A percentile compares a stretch with the other conserved stretches of the same genome.
These are phyloP conservation scores for Parnassius smintheus DNA, from an alignment of 2,888 invertebrate genomes.

Conservation along the genomic window DNA sequence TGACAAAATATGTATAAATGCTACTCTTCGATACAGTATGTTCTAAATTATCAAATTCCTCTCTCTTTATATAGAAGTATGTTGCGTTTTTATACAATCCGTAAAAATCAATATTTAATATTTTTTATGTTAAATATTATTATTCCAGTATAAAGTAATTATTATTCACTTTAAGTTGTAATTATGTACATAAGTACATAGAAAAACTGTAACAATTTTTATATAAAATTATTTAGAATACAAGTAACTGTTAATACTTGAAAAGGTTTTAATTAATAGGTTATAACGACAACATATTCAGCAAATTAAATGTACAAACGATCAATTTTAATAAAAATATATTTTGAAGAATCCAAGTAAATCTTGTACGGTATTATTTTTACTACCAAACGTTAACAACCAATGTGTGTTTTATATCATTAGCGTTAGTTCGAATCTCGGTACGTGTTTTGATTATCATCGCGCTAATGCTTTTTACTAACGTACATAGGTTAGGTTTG, in stretches of 20 bases:
- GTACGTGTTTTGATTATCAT: not conserved
- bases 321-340: conserved; percentile 2
- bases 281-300: not conserved
- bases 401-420: conserved; percentile 10
- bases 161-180: conserved; percentile 1
- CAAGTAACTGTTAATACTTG: not conserved
- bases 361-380: not conserved
- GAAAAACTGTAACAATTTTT: not conserved
- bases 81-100: conserved; percentile 2
- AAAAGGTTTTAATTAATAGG: conserved; percentile 4
- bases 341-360: not conserved
- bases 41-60: conserved; percentile 6
- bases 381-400: conserved; percentile 12
- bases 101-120: not conserved
- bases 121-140: not conserved
- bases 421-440: conserved; percentile 18
- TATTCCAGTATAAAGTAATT: conserved; percentile 2
- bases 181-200: conserved; percentile 16
- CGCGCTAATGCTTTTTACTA: not conserved
- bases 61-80: conserved; percentile 16
- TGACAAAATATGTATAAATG: not conserved
- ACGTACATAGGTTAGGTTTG: not conserved
- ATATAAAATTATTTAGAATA: not conserved
- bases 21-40: conserved; percentile 12
- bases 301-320: conserved; percentile 10